Percentiles rank a stretch among this genome's conserved stretches.
Conservation (phyloP, 2,113 vertebrate genomes). For the Thymallus thymallus region DNA sequence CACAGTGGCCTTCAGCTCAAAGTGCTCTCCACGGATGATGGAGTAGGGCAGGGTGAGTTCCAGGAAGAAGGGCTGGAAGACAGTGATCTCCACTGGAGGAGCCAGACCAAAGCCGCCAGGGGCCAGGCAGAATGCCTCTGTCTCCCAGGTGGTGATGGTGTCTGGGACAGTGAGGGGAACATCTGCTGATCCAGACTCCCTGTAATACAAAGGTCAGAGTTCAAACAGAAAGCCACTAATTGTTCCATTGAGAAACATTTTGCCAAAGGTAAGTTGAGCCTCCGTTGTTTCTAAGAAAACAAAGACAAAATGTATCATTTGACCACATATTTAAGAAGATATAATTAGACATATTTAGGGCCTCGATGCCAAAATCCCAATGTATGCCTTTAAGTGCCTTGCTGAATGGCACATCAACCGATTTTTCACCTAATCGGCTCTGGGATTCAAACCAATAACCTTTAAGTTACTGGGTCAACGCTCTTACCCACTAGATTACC, state of each 20-base stretch:
- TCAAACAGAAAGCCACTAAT: neutral
- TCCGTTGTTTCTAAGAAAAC: no score
- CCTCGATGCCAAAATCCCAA: no score
- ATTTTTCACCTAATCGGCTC: no score
- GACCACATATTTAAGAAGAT: no score
- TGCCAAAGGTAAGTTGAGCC: neutral
- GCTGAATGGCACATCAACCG: no score
- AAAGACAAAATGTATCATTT: no score
- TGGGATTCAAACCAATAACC: no score
- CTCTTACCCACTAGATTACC: no score
- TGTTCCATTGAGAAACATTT: neutral
- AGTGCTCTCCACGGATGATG: slow-evolving; percentile 81
- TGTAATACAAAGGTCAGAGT: slow-evolving; percentile 41
- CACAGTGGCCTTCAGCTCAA: slow-evolving; percentile 70
- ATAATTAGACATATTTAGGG: no score
- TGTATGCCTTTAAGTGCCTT: no score
- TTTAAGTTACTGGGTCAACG: no score
- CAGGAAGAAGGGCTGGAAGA: slow-evolving; percentile 89
- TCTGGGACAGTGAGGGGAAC: slow-evolving; percentile 77
- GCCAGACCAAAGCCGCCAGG: slow-evolving; percentile 80
- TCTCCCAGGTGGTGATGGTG: slow-evolving; percentile 89
- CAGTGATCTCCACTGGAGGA: slow-evolving; percentile 63
- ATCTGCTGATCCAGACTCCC: slow-evolving; percentile 70
- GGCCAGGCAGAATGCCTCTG: slow-evolving; percentile 80
- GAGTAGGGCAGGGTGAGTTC: slow-evolving; percentile 85